A percentile compares a stretch with the other conserved stretches of the same genome.
These are phyloP conservation scores for Strix aluco DNA, from an alignment of 2,113 vertebrate species.

Conservation along the genomic window DNA sequence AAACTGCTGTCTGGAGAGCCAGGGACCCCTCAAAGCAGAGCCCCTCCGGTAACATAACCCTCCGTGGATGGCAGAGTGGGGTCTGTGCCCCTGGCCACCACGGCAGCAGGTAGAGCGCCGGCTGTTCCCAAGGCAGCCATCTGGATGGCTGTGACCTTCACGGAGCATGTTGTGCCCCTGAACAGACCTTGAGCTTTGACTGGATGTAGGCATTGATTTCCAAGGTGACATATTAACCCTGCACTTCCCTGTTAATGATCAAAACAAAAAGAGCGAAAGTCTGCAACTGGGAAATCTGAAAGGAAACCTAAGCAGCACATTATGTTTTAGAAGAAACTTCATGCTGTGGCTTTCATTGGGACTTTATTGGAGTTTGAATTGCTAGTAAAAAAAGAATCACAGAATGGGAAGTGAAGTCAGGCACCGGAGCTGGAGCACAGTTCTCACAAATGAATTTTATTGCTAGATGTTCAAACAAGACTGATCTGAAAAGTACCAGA, in stretches of 20 bases:
- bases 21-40: neutral
- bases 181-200: neutral
- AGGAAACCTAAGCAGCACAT: neutral
- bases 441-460: constrained; percentile 14
- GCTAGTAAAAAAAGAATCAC: neutral
- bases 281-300: neutral
- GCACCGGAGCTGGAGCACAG: neutral
- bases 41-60: accelerated
- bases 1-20: neutral
- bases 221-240: neutral
- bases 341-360: neutral
- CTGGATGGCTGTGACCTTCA: neutral
- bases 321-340: neutral
- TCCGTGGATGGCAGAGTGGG: neutral
- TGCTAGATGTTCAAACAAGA: neutral
- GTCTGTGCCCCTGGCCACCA: neutral
- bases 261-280: neutral
- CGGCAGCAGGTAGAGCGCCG: neutral
- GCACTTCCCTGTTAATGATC: neutral
- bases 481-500: neutral
- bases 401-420: neutral
- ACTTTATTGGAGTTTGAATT: constrained; percentile 15
- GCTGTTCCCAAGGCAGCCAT: neutral
- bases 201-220: neutral
- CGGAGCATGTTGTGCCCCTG: accelerated